Evolutionary conservation across 2,797 vertebrate species (phyloP), one percentile per base, ranked within the genome.

Genomic region (Pseudochirops corinnae): DNA sequence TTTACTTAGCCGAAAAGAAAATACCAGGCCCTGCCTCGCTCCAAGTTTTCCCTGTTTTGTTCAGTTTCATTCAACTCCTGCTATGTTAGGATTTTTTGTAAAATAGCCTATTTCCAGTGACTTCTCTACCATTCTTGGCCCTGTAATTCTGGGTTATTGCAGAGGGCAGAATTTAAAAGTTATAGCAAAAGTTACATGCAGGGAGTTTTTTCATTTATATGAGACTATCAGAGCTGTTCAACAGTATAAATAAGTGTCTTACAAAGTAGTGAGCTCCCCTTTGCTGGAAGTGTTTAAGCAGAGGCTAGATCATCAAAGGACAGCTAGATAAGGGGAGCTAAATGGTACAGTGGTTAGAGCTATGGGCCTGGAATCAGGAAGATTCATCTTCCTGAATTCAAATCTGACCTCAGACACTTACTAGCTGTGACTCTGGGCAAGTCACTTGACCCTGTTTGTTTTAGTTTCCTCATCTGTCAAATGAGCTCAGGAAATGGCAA

Each of bases 1-100:
- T 98, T 98, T 97, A 98, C 97, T 98, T 97, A 94, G 97, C 97
- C 97, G 96, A 98, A 95, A 96, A 93, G 92, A 95, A 97, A 97
- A 96, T 95, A 96, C 31, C 87, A 96, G 57, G 5, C 18, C 16
- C 95, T 97, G 96, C 93, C 56, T 93, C 93, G 74, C 91, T 94
- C 97, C 96, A 93, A 55, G 91, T 93, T 93, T 93, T 67, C 90
- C 92, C 21, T 95, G 93, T 90, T 93, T 82, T 87, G 57, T 57
- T 97, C 94, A 39, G 82, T 95, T 92, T 94, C 93, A 67, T 94
- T 95, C 67, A 92, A 53, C 92, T 95, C 94, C 93, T 93, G 56
- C 96, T 56, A 92, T 7, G 90, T 92, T 91, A 16, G 39, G 21
- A 0, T 26, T 82, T 82, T 82, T 46, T 9, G 2, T 53, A 91